phyloP scores from a whole-genome alignment of 1,140 invertebrate genomes.

The Macrocentrus cingulum region DNA sequence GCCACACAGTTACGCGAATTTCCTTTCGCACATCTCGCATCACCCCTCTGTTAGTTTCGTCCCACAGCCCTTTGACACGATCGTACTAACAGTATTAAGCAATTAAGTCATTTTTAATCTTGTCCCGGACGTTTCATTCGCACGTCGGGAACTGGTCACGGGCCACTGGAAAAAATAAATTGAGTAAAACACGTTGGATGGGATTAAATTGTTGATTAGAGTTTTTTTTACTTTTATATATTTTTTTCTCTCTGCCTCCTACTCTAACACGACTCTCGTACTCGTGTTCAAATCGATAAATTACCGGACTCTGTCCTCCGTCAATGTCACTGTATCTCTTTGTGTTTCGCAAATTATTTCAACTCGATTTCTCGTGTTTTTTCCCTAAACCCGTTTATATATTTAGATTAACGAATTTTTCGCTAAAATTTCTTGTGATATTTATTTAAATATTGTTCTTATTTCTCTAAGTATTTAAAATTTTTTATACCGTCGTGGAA shows the following conservation, averaged over 20 bases:
- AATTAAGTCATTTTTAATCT: slow-evolving; percentile 59
- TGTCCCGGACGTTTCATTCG: slow-evolving; percentile 35
- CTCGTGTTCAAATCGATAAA: slow-evolving; percentile 30
- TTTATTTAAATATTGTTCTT: not conserved
- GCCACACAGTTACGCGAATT: not conserved
- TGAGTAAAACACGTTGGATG: slow-evolving; percentile 42
- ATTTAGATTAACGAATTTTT: no score
- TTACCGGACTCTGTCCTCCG: slow-evolving; percentile 25
- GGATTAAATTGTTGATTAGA: slow-evolving; percentile 57
- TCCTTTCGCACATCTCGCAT: not conserved
- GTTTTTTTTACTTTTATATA: slow-evolving; percentile 23
- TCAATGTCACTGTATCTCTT: slow-evolving; percentile 21
- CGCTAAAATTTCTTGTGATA: no score
- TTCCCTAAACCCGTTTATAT: not conserved
- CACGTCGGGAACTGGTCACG: slow-evolving; percentile 35
- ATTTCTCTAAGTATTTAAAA: no score
- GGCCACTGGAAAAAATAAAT: slow-evolving; percentile 52
- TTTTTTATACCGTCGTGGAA: no score
- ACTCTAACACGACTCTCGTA: slow-evolving; percentile 3
- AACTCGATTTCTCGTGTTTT: slow-evolving; percentile 1
- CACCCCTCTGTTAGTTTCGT: not conserved
- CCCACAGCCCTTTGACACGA: slow-evolving; percentile 28
- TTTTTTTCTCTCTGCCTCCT: slow-evolving; percentile 20
- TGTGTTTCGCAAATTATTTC: slow-evolving; percentile 23
- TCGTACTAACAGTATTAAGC: slow-evolving; percentile 51